These are phyloP conservation scores for Cettia cetti DNA, from an alignment of 2,113 vertebrate genomes.

Conservation along the genomic window DNA sequence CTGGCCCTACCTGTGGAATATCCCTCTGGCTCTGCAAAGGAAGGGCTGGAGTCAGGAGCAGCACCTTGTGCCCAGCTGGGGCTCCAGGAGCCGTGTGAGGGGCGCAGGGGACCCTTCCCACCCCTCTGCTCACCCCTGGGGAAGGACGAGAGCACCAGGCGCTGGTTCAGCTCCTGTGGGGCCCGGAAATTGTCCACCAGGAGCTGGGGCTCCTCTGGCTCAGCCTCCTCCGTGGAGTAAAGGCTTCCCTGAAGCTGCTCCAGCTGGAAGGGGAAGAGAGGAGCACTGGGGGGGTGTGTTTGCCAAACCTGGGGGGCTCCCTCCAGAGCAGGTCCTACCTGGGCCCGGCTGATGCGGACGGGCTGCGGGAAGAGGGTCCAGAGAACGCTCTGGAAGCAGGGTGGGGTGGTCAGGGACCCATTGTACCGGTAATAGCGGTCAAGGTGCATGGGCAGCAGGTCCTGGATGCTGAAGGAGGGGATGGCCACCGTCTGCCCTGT, in stretches of 20 bases:
- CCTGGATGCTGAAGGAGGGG: conserved; percentile 78
- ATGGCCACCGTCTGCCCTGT: conserved; percentile 79
- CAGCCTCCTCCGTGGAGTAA: neutral
- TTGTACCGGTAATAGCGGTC: conserved; percentile 87
- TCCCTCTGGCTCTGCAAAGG: neutral
- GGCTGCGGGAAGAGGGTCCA: conserved; percentile 85
- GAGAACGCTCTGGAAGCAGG: conserved; percentile 85
- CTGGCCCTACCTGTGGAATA: neutral
- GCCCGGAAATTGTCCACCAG: conserved; percentile 67
- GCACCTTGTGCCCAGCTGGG: accelerated
- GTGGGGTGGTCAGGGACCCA: conserved; percentile 90
- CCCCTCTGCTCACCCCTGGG: conserved; percentile 13
- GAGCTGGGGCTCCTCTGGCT: neutral
- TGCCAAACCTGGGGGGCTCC: accelerated
- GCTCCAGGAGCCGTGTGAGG: accelerated
- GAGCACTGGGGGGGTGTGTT: accelerated
- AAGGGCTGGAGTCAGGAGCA: accelerated
- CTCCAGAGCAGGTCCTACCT: conserved; percentile 63
- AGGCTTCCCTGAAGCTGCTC: conserved; percentile 64
- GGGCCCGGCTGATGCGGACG: conserved; percentile 76
- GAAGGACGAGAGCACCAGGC: conserved; percentile 60
- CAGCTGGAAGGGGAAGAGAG: conserved; percentile 42
- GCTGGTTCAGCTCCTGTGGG: conserved; percentile 62
- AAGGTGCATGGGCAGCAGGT: conserved; percentile 77
- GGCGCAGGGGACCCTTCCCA: neutral